These are phyloP conservation scores for Halictus ligatus DNA, from an alignment of 2,888 invertebrate species.

Conservation along the genomic window DNA sequence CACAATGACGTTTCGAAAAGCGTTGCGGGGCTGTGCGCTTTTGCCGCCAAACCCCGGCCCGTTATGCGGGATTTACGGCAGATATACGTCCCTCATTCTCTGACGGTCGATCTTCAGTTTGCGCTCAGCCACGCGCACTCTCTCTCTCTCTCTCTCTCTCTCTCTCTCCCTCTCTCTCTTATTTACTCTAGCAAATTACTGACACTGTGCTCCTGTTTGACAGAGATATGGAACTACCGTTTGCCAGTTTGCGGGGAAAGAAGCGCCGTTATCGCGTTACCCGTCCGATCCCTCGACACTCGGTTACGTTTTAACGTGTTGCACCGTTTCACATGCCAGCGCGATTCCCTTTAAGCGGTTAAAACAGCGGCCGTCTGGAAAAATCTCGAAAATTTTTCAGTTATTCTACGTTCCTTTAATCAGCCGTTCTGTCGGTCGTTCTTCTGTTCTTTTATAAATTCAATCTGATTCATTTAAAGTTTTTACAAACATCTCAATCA, in stretches of 20 bases:
- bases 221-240: slow-evolving; percentile 21
- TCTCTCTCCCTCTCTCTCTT: neutral
- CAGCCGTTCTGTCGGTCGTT: no score
- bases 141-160: neutral
- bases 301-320: slow-evolving; percentile 20
- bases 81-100: slow-evolving; percentile 11
- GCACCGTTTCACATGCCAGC: neutral
- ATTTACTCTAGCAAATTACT: slow-evolving; percentile 30
- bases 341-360: neutral
- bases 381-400: neutral
- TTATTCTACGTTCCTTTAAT: neutral
- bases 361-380: neutral
- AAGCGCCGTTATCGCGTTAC: slow-evolving; percentile 6
- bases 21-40: slow-evolving; percentile 17
- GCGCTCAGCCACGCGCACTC: neutral
- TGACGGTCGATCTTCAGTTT: neutral
- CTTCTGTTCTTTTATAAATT: no score
- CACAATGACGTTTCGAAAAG: slow-evolving; percentile 50
- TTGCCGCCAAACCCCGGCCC: slow-evolving; percentile 19
- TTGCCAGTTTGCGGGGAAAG: slow-evolving; percentile 23
- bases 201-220: slow-evolving; percentile 13
- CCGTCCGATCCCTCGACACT: neutral
- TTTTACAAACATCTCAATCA: no score
- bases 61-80: slow-evolving; percentile 36
- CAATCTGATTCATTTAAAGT: no score